Percentiles rank a stretch among this genome's conserved stretches.
These are phyloP conservation scores for Nylanderia fulva DNA, from an alignment of 1,140 invertebrate species.

Conservation along the genomic window DNA sequence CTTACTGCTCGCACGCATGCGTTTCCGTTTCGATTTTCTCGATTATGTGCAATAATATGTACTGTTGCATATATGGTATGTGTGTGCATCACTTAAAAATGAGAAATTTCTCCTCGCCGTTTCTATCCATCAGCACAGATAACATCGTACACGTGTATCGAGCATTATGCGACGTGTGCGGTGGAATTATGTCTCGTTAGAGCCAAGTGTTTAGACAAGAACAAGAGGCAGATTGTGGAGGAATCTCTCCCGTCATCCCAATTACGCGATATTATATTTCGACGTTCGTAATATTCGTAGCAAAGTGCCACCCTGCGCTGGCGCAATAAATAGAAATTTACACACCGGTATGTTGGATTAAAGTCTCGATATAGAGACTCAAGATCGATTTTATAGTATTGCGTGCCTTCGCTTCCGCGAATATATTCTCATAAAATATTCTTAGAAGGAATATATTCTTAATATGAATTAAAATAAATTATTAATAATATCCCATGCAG, in stretches of 20 bases:
- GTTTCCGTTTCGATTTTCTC: slow-evolving; percentile 35
- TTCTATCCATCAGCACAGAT: neutral
- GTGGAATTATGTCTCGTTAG: slow-evolving; percentile 8
- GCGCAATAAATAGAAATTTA: neutral
- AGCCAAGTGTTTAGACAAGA: slow-evolving; percentile 15
- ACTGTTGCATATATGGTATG: neutral
- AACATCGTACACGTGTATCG: slow-evolving; percentile 1
- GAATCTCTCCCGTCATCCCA: neutral
- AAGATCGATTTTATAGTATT: too few species aligned
- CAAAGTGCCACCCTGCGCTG: neutral
- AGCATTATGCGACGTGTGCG: neutral
- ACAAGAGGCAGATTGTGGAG: neutral
- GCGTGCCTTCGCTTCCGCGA: too few species aligned
- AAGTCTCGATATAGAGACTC: neutral
- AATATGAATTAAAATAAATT: too few species aligned
- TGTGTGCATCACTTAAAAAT: slow-evolving; percentile 46
- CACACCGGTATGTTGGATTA: neutral
- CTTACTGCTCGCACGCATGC: slow-evolving; percentile 3
- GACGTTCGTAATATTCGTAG: slow-evolving; percentile 3
- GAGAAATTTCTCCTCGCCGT: neutral
- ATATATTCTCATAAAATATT: too few species aligned
- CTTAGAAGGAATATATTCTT: too few species aligned
- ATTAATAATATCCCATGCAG: too few species aligned
- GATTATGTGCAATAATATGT: slow-evolving; percentile 25
- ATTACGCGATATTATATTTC: slow-evolving; percentile 41